Base-by-base conservation (phyloP, 2,888 invertebrate genomes). In the Thereva unica region DNA sequence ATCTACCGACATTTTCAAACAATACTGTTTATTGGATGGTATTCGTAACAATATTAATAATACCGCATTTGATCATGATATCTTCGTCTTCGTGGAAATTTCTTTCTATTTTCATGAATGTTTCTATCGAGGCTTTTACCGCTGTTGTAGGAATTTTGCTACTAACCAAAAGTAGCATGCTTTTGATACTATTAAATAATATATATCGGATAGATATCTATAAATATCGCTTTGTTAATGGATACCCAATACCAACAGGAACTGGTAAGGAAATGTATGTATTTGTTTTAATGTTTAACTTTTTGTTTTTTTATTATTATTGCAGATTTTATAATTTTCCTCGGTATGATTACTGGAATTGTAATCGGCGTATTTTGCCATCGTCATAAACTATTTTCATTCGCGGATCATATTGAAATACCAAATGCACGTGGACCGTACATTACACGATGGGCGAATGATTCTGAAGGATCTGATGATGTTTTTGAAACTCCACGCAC, bases 401-500 rank as follows among this genome's bases (percentile, higher is more conserved):
- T n/a, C 6, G 52, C 3, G 3, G 34, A 35, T 5, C 7, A n/a
- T 5, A 40, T 4, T 7, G 8, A 6, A 3, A 35, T 7, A 4
- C 50, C 50, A 23, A 23, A 23, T 23, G 23, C 4, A 35, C 8
- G 23, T 23, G 23, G 23, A 23, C 37, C 53, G 7, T n/a, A n/a
- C 4, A 53, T 53, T n/a, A 53, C 38, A 2, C 37, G 53, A 38
- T 53, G 53, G 53, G 10, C 10, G 7, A 53, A 40, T 10, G 53
- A 10, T n/a, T 38, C 38, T 5, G 53, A 53, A 6, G 53, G 38
- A 23, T 38, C 38, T 5, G 53, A 53, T 10, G 53, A 53, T 1
- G 53, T 53, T 4, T 53, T 53, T 10, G 53, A 38, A 23, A 38
- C 53, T 5, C 53, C 53, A n/a, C 37, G 38, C 10, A 37, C 53